Base-by-base conservation (phyloP, 1,140 invertebrate genomes). In the Lasioglossum albipes region DNA sequence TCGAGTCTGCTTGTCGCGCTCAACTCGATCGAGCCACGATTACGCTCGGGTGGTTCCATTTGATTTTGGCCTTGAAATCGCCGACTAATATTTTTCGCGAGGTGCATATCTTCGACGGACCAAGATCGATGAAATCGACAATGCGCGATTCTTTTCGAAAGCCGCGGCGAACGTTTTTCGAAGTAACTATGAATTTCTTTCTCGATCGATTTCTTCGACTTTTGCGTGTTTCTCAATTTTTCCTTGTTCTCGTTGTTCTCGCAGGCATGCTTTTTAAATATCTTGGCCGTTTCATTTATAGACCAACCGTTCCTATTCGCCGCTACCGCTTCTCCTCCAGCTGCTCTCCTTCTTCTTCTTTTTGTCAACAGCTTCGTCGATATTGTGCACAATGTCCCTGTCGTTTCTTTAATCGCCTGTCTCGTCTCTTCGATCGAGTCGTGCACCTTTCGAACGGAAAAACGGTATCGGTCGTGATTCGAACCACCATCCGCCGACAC, bases 261-360 rank as follows among this genome's bases (percentile, higher is more conserved):
- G 2, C 18, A 88, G 68, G 84, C 79, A 31, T 89, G 84, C 0
- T 83, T 83, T 62, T 92, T 90, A 0, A 93, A 64, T 0, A 90
- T 89, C 22, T 90, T 91, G 0, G 89, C 88, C 0, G 91, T 91
- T 68, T 90, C 90, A 42, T 91, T 89, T 16, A 93, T 70, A 1
- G 92, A 91, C 91, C 91, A 92, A 7, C 88, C 89, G 27, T 86
- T 89, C 36, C 20, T 81, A 22, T 73, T 76, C 13, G 31, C 54
- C 3, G 31, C 36, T 13, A 54, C 22, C 49, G 0, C 49, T 5
- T 20, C 18, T 6, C 52, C 18, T 5, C 16, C 18, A 5, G 16
- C 18, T 54, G 13, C 69, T 20, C 27, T 22, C n/a, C 75, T 54
- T 16, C 52, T 54, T 16, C 52, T 71, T 20, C 22, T 22, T n/a